Base-by-base conservation (phyloP, 2,888 invertebrate species). In the Cerastis rubricosa region DNA sequence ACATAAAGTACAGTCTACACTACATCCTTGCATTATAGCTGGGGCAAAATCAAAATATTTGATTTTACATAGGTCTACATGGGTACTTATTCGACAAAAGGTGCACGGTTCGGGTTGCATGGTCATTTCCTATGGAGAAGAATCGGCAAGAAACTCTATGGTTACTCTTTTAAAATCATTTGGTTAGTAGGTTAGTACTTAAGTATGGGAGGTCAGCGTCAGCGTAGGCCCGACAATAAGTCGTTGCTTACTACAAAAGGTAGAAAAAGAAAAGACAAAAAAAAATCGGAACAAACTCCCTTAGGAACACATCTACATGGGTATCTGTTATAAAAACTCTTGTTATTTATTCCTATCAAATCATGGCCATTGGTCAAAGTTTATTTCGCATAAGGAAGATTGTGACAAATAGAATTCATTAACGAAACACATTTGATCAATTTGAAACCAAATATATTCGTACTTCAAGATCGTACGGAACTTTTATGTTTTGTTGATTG, bases 361-460 rank as follows among this genome's bases (percentile, higher is more conserved):
- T n/a, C 40, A 69, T 19, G 43, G 12, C 5, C 66, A 71, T 74
- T 61, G 61, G 68, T 3, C n/a, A 51, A 59, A 74, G 25, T 87
- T 77, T 74, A 75, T 73, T 78, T 81, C 69, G 17, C 74, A 78
- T 80, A 54, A 78, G 65, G 72, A 77, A 72, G 75, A 85, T 75
- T 63, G 69, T 61, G 29, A 59, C 84, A 83, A 85, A 81, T 80
- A 51, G 63, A 73, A 66, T 78, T 89, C 51, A 77, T 85, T 87
- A 83, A 51, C 64, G 71, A 78, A 87, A 83, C 70, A 78, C 80
- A 85, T 87, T 87, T 45, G 63, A 65, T 70, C 89, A 89, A 87
- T 89, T 89, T 74, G 54, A 78, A 80, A 63, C 67, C 71, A 78
- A 87, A 80, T 75, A 83, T 75, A 85, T 70, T 85, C 73, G 63